These are phyloP conservation scores for Sinocyclocheilus maitianheensis DNA, from an alignment of 2,113 vertebrate genomes.

Conservation along the genomic window DNA sequence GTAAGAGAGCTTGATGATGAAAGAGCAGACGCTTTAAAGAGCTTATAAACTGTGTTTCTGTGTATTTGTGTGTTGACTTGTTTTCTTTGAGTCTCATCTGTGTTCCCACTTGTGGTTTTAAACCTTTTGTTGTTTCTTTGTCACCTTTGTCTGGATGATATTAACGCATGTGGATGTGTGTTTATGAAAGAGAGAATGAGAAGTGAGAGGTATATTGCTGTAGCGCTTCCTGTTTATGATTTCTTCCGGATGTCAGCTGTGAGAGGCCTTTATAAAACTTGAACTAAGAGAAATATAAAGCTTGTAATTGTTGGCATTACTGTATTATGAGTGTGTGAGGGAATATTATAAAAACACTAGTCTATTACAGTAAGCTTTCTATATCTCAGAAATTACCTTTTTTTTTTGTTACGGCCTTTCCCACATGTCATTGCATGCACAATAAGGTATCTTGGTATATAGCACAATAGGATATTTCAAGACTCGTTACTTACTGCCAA, in stretches of 20 bases:
- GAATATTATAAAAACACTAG: background rate
- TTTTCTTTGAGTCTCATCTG: background rate
- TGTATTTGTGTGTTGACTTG: background rate
- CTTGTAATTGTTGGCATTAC: background rate
- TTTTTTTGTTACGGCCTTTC: background rate
- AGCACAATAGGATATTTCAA: background rate
- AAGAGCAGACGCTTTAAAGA: constrained; percentile 10
- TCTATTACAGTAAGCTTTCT: background rate
- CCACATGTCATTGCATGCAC: background rate
- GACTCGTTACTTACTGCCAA: background rate
- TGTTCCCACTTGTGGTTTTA: background rate
- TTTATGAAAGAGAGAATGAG: constrained; percentile 15
- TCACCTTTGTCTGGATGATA: background rate
- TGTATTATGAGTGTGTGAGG: background rate
- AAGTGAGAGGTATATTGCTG: constrained; percentile 51
- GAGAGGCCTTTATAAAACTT: constrained; percentile 50
- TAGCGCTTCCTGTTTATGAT: constrained; percentile 77
- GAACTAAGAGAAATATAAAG: background rate
- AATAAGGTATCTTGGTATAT: background rate
- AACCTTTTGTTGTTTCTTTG: background rate
- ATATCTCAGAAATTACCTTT: background rate
- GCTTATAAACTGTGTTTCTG: constrained; percentile 11
- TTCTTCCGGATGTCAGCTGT: constrained; percentile 68
- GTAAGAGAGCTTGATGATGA: constrained; percentile 1
- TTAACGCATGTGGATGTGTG: background rate